phyloP scores from a whole-genome alignment of 2,113 vertebrate genomes.

The Phaetusa simplex region DNA sequence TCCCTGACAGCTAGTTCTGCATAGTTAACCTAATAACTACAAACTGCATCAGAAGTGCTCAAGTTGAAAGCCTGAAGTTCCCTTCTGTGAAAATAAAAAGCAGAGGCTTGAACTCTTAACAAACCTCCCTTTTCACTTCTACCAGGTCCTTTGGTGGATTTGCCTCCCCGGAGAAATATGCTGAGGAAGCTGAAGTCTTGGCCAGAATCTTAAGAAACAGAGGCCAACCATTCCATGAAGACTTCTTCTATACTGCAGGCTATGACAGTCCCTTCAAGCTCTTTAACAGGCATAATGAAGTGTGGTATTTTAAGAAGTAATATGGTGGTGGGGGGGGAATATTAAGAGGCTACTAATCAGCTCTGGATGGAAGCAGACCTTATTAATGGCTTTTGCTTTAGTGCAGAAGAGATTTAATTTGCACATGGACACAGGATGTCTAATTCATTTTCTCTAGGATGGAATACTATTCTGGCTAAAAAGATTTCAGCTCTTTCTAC shows the following conservation, averaged over 20 bases:
- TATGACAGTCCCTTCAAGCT: conserved; percentile 88
- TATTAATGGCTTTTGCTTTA: conserved; percentile 1
- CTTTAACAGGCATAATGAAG: conserved; percentile 83
- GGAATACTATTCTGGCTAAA: background rate
- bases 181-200: conserved; percentile 76
- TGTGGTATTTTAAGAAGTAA: conserved; percentile 81
- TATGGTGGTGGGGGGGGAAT: fast-evolving
- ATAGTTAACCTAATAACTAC: fast-evolving
- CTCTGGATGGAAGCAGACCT: background rate
- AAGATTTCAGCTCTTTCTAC: background rate
- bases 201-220: conserved; percentile 76
- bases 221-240: conserved; percentile 69
- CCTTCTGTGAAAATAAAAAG: background rate
- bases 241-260: conserved; percentile 78
- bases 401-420: background rate
- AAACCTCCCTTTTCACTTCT: background rate
- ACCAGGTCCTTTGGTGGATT: conserved; percentile 81
- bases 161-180: conserved; percentile 75
- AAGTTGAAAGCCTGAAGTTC: background rate
- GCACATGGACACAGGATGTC: background rate
- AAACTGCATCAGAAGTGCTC: background rate
- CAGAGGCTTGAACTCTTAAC: background rate
- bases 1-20: background rate
- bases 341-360: conserved; percentile 5
- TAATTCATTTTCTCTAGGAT: background rate